A percentile compares a stretch with the other conserved stretches of the same genome.
Conservation (phyloP, 2,113 vertebrate genomes). For the Pseudorasbora parva region DNA sequence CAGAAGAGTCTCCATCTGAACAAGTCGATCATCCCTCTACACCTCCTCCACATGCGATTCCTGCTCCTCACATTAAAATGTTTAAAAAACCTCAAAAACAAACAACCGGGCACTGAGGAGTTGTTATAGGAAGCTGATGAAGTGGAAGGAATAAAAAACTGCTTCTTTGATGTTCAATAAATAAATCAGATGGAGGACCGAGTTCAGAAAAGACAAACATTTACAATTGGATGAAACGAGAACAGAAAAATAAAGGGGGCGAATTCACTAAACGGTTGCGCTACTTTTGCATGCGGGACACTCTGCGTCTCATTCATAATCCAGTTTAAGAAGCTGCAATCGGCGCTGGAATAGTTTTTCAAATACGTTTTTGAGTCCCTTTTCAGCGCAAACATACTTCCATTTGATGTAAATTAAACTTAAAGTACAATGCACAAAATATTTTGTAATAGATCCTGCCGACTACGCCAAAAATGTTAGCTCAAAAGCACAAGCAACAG, state of each 20-base stretch:
- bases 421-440: background rate
- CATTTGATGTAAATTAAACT: background rate
- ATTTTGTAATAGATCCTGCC: background rate
- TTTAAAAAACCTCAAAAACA: constrained; percentile 24
- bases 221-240: constrained; percentile 21
- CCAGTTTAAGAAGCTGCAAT: background rate
- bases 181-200: constrained; percentile 33
- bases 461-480: background rate
- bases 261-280: constrained; percentile 4
- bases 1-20: constrained; percentile 24
- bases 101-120: background rate
- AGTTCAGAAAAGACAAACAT: constrained; percentile 30
- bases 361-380: background rate
- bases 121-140: constrained; percentile 16
- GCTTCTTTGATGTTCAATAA: constrained; percentile 36
- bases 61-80: constrained; percentile 21
- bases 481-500: background rate
- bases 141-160: constrained; percentile 26
- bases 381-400: background rate
- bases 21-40: background rate
- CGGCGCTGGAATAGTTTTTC: background rate
- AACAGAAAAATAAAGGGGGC: constrained; percentile 8
- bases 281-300: background rate
- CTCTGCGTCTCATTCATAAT: background rate
- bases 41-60: constrained; percentile 24